A percentile compares a stretch with the other conserved stretches of the same genome.
Conservation (phyloP, 2,113 vertebrate genomes). For the Clupea harengus region DNA sequence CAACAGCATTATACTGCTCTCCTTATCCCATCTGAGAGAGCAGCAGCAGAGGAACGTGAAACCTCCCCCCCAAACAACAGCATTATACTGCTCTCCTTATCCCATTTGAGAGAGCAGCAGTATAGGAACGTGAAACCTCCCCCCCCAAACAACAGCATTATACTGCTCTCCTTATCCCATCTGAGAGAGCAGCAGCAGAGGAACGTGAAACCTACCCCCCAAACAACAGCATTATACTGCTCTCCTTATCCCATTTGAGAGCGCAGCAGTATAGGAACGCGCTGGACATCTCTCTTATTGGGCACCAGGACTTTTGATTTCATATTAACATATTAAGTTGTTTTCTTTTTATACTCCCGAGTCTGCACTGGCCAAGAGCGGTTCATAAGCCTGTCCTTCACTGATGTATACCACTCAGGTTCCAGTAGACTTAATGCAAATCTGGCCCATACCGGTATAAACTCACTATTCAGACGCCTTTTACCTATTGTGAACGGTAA, state of each 20-base stretch:
- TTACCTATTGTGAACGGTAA: not conserved
- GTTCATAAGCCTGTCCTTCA: not conserved
- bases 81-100: not conserved
- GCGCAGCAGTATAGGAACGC: too few relatives aligned
- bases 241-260: too few relatives aligned
- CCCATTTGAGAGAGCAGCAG: not conserved
- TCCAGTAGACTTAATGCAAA: not conserved
- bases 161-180: not conserved
- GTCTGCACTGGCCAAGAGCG: not conserved
- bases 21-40: not conserved
- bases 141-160: not conserved
- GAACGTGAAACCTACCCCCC: too few relatives aligned
- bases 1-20: not conserved
- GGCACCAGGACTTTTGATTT: not conserved
- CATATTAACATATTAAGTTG: not conserved
- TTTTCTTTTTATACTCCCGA: too few relatives aligned
- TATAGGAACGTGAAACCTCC: too few relatives aligned
- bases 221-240: too few relatives aligned
- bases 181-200: not conserved
- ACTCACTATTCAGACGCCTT: not conserved
- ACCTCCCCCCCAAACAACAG: not conserved
- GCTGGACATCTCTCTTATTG: not conserved
- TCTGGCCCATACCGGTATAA: not conserved
- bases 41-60: too few relatives aligned
- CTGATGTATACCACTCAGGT: not conserved